phyloP scores from a whole-genome alignment of 2,888 invertebrate genomes.

The Pandemis cinnamomeana region DNA sequence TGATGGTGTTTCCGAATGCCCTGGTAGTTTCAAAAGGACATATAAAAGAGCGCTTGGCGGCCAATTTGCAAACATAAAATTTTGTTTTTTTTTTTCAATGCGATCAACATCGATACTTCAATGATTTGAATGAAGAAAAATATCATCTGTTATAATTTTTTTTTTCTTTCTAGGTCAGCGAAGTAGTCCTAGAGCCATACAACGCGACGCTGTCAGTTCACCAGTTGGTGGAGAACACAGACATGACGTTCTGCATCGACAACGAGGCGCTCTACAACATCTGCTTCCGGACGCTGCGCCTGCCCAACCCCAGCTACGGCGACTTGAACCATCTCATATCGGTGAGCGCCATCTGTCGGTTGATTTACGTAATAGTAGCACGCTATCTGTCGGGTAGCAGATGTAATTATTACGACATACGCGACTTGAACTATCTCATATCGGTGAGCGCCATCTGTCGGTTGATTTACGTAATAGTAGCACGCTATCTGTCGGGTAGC shows the following conservation, averaged over 20 bases:
- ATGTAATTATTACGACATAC: background rate
- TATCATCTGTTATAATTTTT: no score
- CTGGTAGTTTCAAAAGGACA: no score
- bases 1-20: no score
- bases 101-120: no score
- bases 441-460: background rate
- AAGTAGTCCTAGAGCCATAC: conserved; percentile 90
- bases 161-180: conserved; percentile 80
- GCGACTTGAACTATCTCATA: background rate
- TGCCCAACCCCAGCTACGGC: conserved; percentile 90
- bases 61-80: no score
- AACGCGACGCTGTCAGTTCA: conserved; percentile 91
- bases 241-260: conserved; percentile 91
- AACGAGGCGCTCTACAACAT: conserved; percentile 92
- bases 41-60: no score
- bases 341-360: conserved; percentile 59
- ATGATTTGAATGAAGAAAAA: no score
- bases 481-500: background rate
- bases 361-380: background rate
- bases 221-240: conserved; percentile 91
- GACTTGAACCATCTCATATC: conserved; percentile 92
- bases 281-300: conserved; percentile 89
- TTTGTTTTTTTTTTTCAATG: no score
- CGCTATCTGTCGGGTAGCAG: background rate
- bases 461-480: background rate